phyloP scores from a whole-genome alignment of 2,888 invertebrate species.

The Dorcus hopei region DNA sequence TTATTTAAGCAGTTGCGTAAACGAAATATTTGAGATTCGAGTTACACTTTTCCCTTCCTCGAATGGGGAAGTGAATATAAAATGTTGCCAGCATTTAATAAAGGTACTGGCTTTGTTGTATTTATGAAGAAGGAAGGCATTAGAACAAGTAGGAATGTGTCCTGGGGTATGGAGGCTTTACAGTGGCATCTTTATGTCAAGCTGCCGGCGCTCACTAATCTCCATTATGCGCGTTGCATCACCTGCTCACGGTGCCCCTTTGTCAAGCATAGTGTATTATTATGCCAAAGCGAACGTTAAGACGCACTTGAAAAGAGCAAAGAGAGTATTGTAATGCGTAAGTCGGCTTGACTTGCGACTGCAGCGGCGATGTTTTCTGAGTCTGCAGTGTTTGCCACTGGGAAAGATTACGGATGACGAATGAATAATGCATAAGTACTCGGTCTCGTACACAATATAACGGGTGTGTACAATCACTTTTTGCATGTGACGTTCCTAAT shows the following conservation, averaged over 20 bases:
- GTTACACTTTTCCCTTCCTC: too few relatives aligned
- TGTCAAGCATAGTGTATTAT: conserved; percentile 24
- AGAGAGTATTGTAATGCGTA: conserved; percentile 8
- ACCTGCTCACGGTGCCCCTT: conserved; percentile 30
- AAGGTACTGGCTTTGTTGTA: not conserved
- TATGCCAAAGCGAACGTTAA: conserved; percentile 19
- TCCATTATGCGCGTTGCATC: conserved; percentile 31
- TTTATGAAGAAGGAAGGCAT: conserved; percentile 3
- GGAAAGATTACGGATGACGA: too few relatives aligned
- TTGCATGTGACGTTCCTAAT: too few relatives aligned
- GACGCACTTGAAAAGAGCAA: conserved; percentile 17
- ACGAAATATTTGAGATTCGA: too few relatives aligned
- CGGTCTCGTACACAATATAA: too few relatives aligned
- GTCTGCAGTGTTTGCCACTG: not conserved
- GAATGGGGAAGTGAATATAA: too few relatives aligned
- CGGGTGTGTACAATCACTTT: too few relatives aligned
- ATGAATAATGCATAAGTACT: too few relatives aligned
- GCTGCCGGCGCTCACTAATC: conserved; percentile 23
- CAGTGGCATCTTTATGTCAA: conserved; percentile 23
- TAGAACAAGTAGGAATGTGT: conserved; percentile 10
- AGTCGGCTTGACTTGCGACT: not conserved
- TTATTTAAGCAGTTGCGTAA: too few relatives aligned
- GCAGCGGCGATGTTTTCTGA: not conserved
- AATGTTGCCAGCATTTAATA: too few relatives aligned
- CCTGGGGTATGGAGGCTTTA: conserved; percentile 10